Evolutionary conservation across 2,888 invertebrate species (phyloP).

Genomic region (Linhomoeus sp.): DNA sequence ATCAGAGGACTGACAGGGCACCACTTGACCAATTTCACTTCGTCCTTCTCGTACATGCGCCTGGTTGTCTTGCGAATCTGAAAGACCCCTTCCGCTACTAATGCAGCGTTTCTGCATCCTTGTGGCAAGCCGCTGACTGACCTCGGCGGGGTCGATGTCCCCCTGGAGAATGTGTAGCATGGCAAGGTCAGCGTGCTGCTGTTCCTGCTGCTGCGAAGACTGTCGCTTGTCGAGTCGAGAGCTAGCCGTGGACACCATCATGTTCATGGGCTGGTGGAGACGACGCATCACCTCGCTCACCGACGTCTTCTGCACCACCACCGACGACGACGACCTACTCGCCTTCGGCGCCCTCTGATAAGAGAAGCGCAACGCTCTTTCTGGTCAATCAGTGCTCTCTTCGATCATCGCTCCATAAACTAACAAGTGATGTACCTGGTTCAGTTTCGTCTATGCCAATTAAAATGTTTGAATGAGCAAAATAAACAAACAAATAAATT

Average conservation of each 20-base stretch:
- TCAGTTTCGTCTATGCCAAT: too few species aligned
- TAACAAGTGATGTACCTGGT: too few species aligned
- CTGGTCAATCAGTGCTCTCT: too few species aligned
- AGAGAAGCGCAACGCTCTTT: too few species aligned
- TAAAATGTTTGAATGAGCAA: too few species aligned
- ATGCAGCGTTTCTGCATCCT: too few species aligned
- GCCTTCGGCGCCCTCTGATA: too few species aligned
- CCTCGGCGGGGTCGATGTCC: constrained; percentile 85
- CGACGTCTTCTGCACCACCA: constrained; percentile 59
- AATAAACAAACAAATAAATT: too few species aligned
- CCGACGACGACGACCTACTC: too few species aligned
- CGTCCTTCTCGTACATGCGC: constrained; percentile 73
- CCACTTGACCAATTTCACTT: constrained; percentile 93
- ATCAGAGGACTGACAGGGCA: constrained; percentile 94
- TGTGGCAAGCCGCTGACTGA: constrained; percentile 8
- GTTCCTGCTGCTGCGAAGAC: too few species aligned
- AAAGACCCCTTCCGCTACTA: neutral
- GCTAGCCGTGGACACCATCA: constrained; percentile 59
- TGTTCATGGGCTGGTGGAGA: constrained; percentile 86
- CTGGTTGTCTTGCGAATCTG: constrained; percentile 82
- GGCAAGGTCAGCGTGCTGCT: constrained; percentile 62
- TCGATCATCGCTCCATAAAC: too few species aligned
- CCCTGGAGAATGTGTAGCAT: constrained; percentile 92
- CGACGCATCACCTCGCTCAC: constrained; percentile 93
- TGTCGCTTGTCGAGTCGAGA: too few species aligned